Evolutionary conservation across 2,888 invertebrate genomes (phyloP), one percentile per base, ranked within the genome.

Genomic region (Prenolepis imparis): DNA sequence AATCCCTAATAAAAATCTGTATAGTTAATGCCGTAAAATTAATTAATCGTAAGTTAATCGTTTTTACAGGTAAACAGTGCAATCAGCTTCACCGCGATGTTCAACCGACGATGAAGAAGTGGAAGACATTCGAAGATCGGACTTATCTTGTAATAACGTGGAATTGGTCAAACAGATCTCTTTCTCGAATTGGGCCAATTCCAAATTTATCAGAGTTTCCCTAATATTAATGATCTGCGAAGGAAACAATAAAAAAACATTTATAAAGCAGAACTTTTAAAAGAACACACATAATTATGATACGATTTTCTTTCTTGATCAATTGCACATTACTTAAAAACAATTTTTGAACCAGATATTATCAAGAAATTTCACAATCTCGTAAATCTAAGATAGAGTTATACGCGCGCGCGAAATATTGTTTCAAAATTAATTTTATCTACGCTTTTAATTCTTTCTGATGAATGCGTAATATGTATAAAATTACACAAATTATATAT

Each of bases 151-250:
- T 24, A 11, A 4, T 18, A 59, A 41, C 1, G 15, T 4, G 0
- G 24, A 73, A 73, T 28, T 41, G 39, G 28, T 11, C 15, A 9
- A 72, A 36, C 5, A 36, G 1, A 84, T 84, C 18, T 93, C 95
- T 24, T 70, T 15, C 0, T 93, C 93, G 1, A 84, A 57, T 59
- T 94, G 94, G 0, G 97, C 97, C 93, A 95, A 95, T 1, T 96
- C 96, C 83, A 96, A 96, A 48, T 95, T 94, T 5, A 97, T 95
- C 84, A 97, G 92, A 84, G 95, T 95, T 28, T 95, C 95, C 3
- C 96, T 96, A 41, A 97, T 95, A 92, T 97, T 96, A 52, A 97
- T 86, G 83, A 97, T 96, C 94, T 95, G 77, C 36, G 61, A 68
- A 48, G 18, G 1, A 48, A 48, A 48, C 32, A 15, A 63, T 9